Percentiles rank a stretch among this genome's conserved stretches.
These are phyloP conservation scores for Meriones unguiculatus DNA, from an alignment of 2,113 vertebrate species.

Conservation along the genomic window DNA sequence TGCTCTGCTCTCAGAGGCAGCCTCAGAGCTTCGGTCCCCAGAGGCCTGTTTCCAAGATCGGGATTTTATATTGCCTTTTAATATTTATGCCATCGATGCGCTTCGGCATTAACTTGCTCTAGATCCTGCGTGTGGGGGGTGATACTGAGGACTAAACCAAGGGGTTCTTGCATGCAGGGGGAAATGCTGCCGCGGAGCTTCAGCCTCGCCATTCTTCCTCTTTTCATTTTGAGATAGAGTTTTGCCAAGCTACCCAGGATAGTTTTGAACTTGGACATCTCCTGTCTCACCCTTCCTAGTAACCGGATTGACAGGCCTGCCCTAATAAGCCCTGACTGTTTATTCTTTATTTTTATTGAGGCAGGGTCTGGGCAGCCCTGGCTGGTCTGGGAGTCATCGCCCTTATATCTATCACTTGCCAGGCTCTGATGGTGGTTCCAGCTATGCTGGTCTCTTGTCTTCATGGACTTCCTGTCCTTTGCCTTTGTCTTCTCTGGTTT, in stretches of 20 bases:
- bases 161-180: background rate
- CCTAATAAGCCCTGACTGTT: background rate
- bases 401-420: background rate
- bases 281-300: background rate
- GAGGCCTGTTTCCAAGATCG: background rate
- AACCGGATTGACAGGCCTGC: background rate
- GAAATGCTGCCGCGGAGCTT: background rate
- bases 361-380: background rate
- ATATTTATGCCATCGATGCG: slow-evolving; percentile 31
- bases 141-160: background rate
- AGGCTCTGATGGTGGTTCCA: background rate
- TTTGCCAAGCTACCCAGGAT: background rate
- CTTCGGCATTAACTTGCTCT: slow-evolving; percentile 1
- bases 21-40: slow-evolving; percentile 63
- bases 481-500: background rate
- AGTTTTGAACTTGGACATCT: background rate
- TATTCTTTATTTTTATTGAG: background rate
- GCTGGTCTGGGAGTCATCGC: background rate
- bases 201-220: background rate
- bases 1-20: slow-evolving; percentile 39
- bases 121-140: too few relatives aligned
- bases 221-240: background rate
- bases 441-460: background rate
- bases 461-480: background rate
- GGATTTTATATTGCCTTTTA: slow-evolving; percentile 56